These are phyloP conservation scores for Acestrorhynchus altus DNA, from an alignment of 2,797 vertebrate species.

Conservation along the genomic window DNA sequence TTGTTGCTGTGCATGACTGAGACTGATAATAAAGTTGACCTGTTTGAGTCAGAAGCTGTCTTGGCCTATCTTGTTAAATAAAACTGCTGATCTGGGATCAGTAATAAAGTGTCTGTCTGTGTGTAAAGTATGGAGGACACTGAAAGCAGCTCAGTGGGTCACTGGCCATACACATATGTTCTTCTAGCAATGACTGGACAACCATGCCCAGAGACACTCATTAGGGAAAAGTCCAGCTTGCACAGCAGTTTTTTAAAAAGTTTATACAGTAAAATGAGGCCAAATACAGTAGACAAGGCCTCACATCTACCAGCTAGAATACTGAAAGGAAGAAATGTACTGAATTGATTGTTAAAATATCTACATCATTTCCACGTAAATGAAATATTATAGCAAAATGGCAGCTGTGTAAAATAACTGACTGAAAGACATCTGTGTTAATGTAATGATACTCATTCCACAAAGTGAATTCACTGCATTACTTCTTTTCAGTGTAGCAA, in stretches of 20 bases:
- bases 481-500: neutral
- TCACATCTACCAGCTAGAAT: too few relatives aligned
- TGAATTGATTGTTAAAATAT: too few relatives aligned
- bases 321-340: too few relatives aligned
- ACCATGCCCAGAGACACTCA: constrained; percentile 18
- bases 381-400: too few relatives aligned
- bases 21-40: neutral
- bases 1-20: neutral
- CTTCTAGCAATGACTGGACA: constrained; percentile 20
- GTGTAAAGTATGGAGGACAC: constrained; percentile 9
- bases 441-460: too few relatives aligned
- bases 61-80: neutral
- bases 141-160: constrained; percentile 52
- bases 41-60: constrained; percentile 1
- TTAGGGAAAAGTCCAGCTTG: constrained; percentile 22
- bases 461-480: neutral
- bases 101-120: constrained; percentile 27
- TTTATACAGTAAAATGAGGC: neutral
- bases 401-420: too few relatives aligned
- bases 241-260: constrained; percentile 5
- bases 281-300: neutral
- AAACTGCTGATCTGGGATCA: constrained; percentile 26
- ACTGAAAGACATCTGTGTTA: too few relatives aligned
- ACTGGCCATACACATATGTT: constrained; percentile 25
- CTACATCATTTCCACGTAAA: too few relatives aligned